Evolutionary conservation across 2,888 invertebrate genomes (phyloP), one percentile per base, ranked within the genome.

Genomic region (Clistopyga incitator): DNA sequence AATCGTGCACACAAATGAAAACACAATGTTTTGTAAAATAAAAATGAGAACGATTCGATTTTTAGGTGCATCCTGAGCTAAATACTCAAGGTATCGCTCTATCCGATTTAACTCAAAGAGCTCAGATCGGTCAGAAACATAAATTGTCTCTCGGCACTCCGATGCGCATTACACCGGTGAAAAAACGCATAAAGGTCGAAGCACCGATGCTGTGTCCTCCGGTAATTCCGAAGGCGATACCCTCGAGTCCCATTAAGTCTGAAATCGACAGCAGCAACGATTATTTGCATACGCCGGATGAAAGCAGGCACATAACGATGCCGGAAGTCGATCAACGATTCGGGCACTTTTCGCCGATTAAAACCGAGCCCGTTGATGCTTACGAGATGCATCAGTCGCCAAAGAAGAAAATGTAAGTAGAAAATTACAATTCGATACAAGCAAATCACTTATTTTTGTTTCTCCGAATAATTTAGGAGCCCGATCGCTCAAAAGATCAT

Each of bases 71-170:
- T 91, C 96, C 96, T 20, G 97, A 97, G 92, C 94, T 97, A 72
- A 96, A 96, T 89, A 97, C 96, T 15, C 95, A 95, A 87, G 97
- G 96, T 68, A 96, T 98, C 87, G 96, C 96, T 10, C 93, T 98
- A 74, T 95, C 96, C 87, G 98, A 96, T 93, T 95, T 96, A 89
- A 95, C 94, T 88, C 93, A 91, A 77, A 92, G 95, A 87, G 91
- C 94, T 13, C 94, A 94, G 78, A 88, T 93, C 11, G 92, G 93
- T 3, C 92, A 92, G 72, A 93, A 93, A 91, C 95, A 95, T 86
- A 94, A 93, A 88, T 93, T 95, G 10, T 93, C 94, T 15, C 91
- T 94, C 82, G 93, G 94, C 6, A 94, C 94, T 78, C 92, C 94
- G 0, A 90, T 94, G 8, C 91, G 94, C 23, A 93, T 94, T 85